Evolutionary conservation across 2,888 invertebrate species (phyloP).

Genomic region (Macroteleia sp.): DNA sequence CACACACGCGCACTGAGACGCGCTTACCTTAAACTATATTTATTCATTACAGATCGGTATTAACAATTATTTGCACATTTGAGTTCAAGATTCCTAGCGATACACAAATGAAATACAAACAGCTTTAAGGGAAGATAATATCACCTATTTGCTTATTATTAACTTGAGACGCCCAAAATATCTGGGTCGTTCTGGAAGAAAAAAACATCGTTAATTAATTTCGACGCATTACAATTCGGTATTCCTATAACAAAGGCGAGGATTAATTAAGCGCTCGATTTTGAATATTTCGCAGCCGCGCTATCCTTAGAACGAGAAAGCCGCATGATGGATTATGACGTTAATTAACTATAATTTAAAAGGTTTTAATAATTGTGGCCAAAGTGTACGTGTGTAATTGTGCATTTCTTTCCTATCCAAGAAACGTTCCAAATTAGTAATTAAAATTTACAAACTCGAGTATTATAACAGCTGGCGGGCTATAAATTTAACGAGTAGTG

Average conservation of each 20-base stretch:
- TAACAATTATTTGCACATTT: constrained; percentile 43
- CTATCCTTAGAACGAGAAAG: constrained; percentile 12
- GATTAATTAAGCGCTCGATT: constrained; percentile 36
- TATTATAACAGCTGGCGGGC: constrained; percentile 44
- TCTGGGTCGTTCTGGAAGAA: background rate
- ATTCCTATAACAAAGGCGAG: constrained; percentile 17
- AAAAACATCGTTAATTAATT: constrained; percentile 16
- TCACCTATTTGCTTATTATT: constrained; percentile 32
- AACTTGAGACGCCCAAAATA: constrained; percentile 20
- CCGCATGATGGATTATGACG: constrained; percentile 20
- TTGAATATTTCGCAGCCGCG: constrained; percentile 6
- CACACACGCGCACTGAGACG: background rate
- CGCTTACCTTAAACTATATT: too few relatives aligned
- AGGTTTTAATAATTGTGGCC: constrained; percentile 24
- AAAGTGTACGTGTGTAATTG: constrained; percentile 20
- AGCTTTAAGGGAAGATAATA: constrained; percentile 5
- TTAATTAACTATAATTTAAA: constrained; percentile 40
- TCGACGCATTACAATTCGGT: constrained; percentile 12
- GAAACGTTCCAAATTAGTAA: constrained; percentile 36
- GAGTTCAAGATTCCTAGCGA: constrained; percentile 12
- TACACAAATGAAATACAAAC: constrained; percentile 29
- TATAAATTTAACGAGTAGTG: constrained; percentile 35
- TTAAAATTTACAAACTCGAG: constrained; percentile 44
- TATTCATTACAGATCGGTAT: constrained; percentile 31
- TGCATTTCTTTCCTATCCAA: constrained; percentile 5